Evolutionary conservation across 1,140 invertebrate species (phyloP).

Genomic region (Carposina sasakii): DNA sequence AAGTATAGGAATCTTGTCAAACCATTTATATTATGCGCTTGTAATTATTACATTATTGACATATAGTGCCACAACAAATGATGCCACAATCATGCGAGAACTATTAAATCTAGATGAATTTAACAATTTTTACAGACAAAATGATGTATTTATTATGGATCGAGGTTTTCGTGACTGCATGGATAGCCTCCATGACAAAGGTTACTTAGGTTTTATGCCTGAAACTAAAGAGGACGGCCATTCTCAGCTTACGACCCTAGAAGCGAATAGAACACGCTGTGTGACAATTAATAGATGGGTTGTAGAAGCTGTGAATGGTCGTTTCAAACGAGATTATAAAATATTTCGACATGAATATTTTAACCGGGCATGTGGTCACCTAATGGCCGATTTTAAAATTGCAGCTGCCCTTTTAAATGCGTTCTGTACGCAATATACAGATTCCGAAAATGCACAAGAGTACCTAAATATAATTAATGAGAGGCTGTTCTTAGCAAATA

Average conservation of each 20-base stretch:
- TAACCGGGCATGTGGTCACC: slow-evolving; percentile 13
- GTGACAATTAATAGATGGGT: slow-evolving; percentile 4
- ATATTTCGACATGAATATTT: slow-evolving; percentile 28
- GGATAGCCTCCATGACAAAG: slow-evolving; percentile 17
- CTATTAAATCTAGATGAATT: slow-evolving; percentile 12
- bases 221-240: slow-evolving; percentile 18
- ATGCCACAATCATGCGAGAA: slow-evolving; percentile 17
- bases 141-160: slow-evolving; percentile 18
- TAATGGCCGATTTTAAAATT: slow-evolving; percentile 26
- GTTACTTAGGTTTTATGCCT: slow-evolving; percentile 20
- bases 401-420: slow-evolving; percentile 25
- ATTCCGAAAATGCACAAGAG: too few relatives aligned
- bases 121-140: slow-evolving; percentile 13
- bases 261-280: slow-evolving; percentile 15
- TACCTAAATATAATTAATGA: slow-evolving; percentile 24
- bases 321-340: slow-evolving; percentile 28
- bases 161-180: slow-evolving; percentile 20
- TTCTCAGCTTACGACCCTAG: slow-evolving; percentile 24
- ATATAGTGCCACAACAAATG: slow-evolving; percentile 17
- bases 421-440: too few relatives aligned
- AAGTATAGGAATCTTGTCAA: slow-evolving; percentile 20
- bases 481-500: slow-evolving; percentile 16
- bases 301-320: slow-evolving; percentile 13
- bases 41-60: slow-evolving; percentile 20
- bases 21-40: slow-evolving; percentile 15